Conservation (phyloP, 2,113 vertebrate genomes). For the Toxotes chatareus region DNA sequence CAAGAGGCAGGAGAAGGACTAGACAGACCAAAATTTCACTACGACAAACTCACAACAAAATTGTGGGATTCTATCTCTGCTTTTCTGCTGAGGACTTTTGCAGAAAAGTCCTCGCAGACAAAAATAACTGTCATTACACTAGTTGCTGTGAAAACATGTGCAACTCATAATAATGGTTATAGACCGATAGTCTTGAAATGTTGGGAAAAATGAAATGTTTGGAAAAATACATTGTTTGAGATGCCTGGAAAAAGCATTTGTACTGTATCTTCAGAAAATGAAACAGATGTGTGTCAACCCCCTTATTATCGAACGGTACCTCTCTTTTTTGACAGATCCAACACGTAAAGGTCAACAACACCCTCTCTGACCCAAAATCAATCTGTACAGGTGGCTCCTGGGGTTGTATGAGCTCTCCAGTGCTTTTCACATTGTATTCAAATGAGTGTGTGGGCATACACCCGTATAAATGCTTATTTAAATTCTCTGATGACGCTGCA, state of each 20-base stretch:
- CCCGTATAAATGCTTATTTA: background rate
- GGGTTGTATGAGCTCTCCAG: background rate
- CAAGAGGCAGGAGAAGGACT: too few species aligned
- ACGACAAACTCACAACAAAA: too few species aligned
- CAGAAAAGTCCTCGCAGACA: background rate
- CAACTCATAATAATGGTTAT: too few species aligned
- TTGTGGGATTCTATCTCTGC: background rate
- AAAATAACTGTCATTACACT: too few species aligned
- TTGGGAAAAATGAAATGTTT: too few species aligned
- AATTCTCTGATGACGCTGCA: background rate
- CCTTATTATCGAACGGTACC: background rate
- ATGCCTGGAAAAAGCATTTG: too few species aligned
- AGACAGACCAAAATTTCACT: too few species aligned
- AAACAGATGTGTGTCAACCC: background rate
- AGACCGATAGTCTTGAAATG: too few species aligned
- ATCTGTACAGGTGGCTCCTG: background rate
- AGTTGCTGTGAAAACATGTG: too few species aligned
- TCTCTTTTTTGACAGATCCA: background rate
- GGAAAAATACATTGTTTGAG: too few species aligned
- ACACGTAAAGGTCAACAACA: too few species aligned
- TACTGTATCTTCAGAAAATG: background rate
- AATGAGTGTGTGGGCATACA: background rate
- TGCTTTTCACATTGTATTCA: background rate
- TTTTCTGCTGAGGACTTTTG: background rate
- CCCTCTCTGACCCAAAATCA: background rate